phyloP scores from a whole-genome alignment of 2,113 vertebrate genomes.

The Chaetura pelagica region DNA sequence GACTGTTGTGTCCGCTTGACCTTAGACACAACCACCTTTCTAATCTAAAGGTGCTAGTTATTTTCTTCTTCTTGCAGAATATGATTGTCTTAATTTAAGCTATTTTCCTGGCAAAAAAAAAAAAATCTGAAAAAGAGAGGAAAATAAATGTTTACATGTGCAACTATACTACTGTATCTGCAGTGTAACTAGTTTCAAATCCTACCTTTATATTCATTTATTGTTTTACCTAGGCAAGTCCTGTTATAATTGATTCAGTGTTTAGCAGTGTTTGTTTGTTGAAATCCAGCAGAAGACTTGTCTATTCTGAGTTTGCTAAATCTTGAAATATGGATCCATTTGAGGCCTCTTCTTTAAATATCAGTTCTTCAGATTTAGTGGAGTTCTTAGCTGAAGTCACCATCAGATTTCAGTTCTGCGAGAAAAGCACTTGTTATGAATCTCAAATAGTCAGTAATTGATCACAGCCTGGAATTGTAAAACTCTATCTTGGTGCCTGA shows the following conservation, averaged over 20 bases:
- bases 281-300: neutral
- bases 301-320: neutral
- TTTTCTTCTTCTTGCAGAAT: neutral
- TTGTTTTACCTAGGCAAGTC: accelerated
- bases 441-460: slow-evolving; percentile 25
- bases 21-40: neutral
- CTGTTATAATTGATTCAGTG: neutral
- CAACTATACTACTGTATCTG: neutral
- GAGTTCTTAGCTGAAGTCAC: neutral
- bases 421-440: slow-evolving; percentile 34
- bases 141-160: neutral
- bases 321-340: neutral
- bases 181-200: neutral
- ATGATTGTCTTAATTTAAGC: neutral
- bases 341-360: neutral
- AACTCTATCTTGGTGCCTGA: slow-evolving; percentile 18
- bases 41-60: neutral
- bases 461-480: slow-evolving; percentile 32
- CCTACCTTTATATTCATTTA: neutral
- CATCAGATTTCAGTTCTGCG: neutral
- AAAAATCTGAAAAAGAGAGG: neutral
- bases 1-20: neutral
- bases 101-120: neutral
- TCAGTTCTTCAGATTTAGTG: neutral
- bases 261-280: neutral